A percentile compares a stretch with the other conserved stretches of the same genome.
Evolutionary conservation across 2,797 vertebrate species (phyloP).

Genomic region (Lophotriccus pileatus): DNA sequence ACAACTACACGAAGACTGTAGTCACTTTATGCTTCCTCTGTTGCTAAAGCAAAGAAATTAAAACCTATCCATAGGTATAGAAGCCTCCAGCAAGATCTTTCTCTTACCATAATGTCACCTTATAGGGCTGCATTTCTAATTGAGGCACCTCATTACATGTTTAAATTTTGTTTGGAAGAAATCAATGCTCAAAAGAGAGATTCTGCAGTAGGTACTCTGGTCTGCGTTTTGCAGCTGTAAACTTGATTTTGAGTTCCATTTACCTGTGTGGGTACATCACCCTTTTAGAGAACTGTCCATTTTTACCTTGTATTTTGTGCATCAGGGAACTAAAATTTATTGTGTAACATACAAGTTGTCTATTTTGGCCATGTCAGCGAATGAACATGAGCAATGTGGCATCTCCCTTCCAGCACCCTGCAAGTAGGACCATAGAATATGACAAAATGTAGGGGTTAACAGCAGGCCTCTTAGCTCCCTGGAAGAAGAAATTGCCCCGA

Average conservation of each 20-base stretch:
- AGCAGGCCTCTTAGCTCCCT: no score
- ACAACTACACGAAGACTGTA: neutral
- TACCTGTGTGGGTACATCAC: neutral
- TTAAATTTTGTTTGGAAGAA: neutral
- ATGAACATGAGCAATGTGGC: neutral
- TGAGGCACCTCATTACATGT: neutral
- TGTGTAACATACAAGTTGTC: neutral
- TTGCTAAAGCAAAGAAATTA: neutral
- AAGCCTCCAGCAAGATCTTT: neutral
- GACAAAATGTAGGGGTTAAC: no score
- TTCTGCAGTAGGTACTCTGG: neutral
- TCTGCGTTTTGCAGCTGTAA: neutral
- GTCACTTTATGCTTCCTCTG: neutral
- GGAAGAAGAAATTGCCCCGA: no score
- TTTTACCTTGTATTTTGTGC: neutral
- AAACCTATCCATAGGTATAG: neutral
- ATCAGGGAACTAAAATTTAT: neutral
- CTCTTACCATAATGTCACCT: neutral
- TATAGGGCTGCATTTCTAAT: neutral
- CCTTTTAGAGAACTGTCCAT: neutral
- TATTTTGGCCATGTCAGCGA: neutral
- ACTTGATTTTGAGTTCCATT: neutral
- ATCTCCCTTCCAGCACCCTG: neutral
- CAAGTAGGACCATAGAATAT: neutral
- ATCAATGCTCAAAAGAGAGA: neutral